These are phyloP conservation scores for Craterocephalus amniculus DNA, from an alignment of 2,797 vertebrate species.

Conservation along the genomic window DNA sequence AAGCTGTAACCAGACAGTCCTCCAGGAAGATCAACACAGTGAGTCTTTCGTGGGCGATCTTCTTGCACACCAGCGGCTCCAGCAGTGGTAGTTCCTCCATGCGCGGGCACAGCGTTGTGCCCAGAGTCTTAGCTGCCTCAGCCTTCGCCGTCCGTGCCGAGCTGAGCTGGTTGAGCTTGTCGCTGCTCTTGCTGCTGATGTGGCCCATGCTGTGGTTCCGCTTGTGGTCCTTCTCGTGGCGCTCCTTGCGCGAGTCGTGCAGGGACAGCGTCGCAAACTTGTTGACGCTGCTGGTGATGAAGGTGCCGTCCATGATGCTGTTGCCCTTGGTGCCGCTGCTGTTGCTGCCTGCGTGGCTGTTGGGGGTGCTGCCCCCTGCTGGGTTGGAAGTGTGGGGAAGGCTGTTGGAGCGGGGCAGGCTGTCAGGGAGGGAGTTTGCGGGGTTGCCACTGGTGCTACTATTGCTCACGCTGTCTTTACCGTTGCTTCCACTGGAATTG, in stretches of 20 bases:
- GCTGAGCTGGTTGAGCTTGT: constrained; percentile 95
- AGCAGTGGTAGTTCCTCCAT: constrained; percentile 98
- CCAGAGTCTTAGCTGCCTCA: constrained; percentile 94
- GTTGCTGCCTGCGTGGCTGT: constrained; percentile 91
- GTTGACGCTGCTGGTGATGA: constrained; percentile 92
- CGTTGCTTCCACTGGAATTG: constrained; percentile 78
- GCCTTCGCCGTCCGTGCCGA: constrained; percentile 84
- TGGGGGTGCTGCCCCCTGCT: constrained; percentile 84
- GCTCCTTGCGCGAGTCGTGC: constrained; percentile 94
- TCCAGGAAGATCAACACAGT: constrained; percentile 99
- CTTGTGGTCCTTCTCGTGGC: constrained; percentile 98
- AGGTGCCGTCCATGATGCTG: constrained; percentile 87
- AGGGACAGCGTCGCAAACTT: constrained; percentile 96
- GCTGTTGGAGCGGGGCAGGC: constrained; percentile 96
- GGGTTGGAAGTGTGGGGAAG: constrained; percentile 93
- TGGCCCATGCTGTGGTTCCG: constrained; percentile 98
- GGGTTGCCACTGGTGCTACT: constrained; percentile 79
- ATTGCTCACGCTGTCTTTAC: constrained; percentile 82
- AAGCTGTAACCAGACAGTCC: constrained; percentile 99
- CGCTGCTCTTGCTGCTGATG: constrained; percentile 99
- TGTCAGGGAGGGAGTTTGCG: constrained; percentile 86
- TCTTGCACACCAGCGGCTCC: constrained; percentile 99
- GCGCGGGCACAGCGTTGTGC: constrained; percentile 92
- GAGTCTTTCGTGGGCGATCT: constrained; percentile 98
- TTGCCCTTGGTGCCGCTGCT: constrained; percentile 82